phyloP scores from a whole-genome alignment of 2,888 invertebrate species.

The Idaea dimidiata region DNA sequence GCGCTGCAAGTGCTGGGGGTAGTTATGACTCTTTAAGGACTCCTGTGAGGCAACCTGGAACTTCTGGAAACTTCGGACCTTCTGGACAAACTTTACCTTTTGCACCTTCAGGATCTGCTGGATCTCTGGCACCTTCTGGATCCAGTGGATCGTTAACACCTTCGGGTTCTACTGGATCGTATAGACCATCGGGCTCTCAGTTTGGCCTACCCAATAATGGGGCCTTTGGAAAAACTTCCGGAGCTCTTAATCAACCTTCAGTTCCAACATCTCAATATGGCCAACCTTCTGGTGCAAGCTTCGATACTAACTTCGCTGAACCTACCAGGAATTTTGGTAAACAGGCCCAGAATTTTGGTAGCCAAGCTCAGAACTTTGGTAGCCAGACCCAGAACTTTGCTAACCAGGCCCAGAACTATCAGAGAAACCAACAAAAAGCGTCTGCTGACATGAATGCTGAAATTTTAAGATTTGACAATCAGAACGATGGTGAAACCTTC shows the following conservation, averaged over 20 bases:
- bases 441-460: constrained; percentile 61
- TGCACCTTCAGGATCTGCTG: constrained; percentile 17
- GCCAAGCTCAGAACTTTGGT: constrained; percentile 10
- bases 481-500: constrained; percentile 67
- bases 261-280: constrained; percentile 32
- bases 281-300: constrained; percentile 24
- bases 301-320: constrained; percentile 16
- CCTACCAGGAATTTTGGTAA: constrained; percentile 13
- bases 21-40: constrained; percentile 63
- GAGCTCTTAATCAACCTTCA: constrained; percentile 7
- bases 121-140: constrained; percentile 6
- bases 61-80: constrained; percentile 13
- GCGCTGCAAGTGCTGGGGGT: constrained; percentile 65
- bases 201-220: neutral
- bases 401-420: constrained; percentile 32
- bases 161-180: neutral
- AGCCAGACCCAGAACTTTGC: constrained; percentile 25
- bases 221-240: constrained; percentile 4
- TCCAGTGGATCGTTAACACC: neutral
- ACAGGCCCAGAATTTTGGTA: constrained; percentile 6
- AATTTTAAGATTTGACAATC: constrained; percentile 61
- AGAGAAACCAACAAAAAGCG: constrained; percentile 53
- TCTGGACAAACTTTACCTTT: constrained; percentile 20
- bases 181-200: neutral
- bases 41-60: constrained; percentile 40